Evolutionary conservation across 2,113 vertebrate genomes (phyloP), one percentile per base, ranked within the genome.

Genomic region (Tupaia chinensis): DNA sequence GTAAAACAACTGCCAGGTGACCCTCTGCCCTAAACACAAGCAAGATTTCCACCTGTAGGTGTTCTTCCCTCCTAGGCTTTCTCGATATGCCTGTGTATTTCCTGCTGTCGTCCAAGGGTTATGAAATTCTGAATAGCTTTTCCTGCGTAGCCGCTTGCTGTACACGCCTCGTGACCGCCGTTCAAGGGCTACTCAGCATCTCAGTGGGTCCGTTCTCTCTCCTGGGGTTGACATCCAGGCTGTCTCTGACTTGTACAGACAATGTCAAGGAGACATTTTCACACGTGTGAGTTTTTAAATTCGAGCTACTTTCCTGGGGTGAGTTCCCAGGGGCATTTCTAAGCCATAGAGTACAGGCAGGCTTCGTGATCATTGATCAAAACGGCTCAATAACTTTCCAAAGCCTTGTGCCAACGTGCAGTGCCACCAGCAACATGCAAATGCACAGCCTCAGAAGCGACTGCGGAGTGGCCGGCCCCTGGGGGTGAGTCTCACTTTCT

Each of bases 251-350:
- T 78, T 85, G 32, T 87, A 34, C 13, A 92, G 72, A 92, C 93
- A 89, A 87, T 92, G 87, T 89, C 84, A 94, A 97, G 66, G 89
- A 84, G 89, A 89, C 25, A 89, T 96, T 92, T 96, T 97, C 56
- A 91, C 9, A 56, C 34, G 58, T 20, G 78, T 89, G 83, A 73
- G 89, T 92, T 86, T 93, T 95, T 22, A 90, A 94, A 80, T 87
- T 77, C 94, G 72, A 72, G 17, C 74, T 93, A 65, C 78, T 89
- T 85, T 20, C 53, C 74, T 84, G 85, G 25, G 44, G 56, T 86
- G 27, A 58, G 19, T 91, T 73, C 83, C 96, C 74, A 63, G 32
- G 73, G 23, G 70, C 34, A 81, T 94, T 85, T n/a, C 32, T 73
- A 65, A 87, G 16, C 61, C 23, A 63, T 60, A 80, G 61, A 90